These are phyloP conservation scores for Eristalis tenax DNA, from an alignment of 2,888 invertebrate species.

Conservation along the genomic window DNA sequence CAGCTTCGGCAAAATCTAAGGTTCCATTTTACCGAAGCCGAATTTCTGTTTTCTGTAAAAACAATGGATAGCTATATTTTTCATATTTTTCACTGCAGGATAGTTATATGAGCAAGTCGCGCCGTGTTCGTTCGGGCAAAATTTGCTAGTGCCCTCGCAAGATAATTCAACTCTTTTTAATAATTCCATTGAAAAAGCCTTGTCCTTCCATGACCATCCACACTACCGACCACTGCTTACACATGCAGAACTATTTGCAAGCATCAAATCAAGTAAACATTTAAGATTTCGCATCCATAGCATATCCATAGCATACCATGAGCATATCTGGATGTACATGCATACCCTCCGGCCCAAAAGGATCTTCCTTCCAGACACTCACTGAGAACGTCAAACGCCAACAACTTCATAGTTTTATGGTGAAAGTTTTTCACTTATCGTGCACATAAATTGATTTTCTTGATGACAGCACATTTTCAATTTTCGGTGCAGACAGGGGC, in stretches of 20 bases:
- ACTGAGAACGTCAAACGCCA: constrained; percentile 67
- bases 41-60: too few relatives aligned
- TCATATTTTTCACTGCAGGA: too few relatives aligned
- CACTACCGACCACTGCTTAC: not conserved
- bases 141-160: too few relatives aligned
- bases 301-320: too few relatives aligned
- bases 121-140: too few relatives aligned
- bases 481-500: constrained; percentile 37
- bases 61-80: too few relatives aligned
- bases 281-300: constrained; percentile 45
- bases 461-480: constrained; percentile 72
- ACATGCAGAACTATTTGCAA: not conserved
- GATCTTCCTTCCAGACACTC: constrained; percentile 30
- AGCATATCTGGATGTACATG: not conserved
- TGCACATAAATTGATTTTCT: constrained; percentile 75
- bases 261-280: constrained; percentile 25
- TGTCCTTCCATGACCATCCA: not conserved
- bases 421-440: constrained; percentile 75
- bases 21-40: too few relatives aligned
- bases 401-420: constrained; percentile 73
- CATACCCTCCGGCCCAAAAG: constrained; percentile 20
- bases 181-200: too few relatives aligned
- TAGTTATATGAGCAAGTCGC: too few relatives aligned
- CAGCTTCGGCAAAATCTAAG: too few relatives aligned
- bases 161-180: too few relatives aligned